Base-by-base conservation (phyloP, 92 coral and sea anemone genomes). In the Porites lobata region DNA sequence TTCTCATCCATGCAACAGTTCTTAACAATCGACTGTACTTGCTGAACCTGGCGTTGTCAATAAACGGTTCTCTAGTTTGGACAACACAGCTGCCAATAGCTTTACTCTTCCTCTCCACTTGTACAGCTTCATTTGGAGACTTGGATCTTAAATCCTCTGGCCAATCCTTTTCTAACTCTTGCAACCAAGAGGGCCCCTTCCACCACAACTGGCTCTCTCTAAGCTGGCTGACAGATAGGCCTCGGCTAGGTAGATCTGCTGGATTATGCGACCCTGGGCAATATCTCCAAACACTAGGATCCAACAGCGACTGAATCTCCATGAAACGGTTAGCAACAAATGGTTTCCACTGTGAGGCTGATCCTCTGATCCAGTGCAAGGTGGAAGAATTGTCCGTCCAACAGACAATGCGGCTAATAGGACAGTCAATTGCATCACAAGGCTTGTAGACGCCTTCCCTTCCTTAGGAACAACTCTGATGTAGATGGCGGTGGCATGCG, bases 401-500 rank as follows among this genome's bases (percentile, higher is more conserved):
- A 65, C 75, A 88, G 21, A 80, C 86, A 75, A 74, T 75, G 54
- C 51, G 73, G 51, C 63, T 21, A 21, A 21, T 21, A 21, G 22
- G 22, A 21, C 22, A 21, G 22, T 21, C 22, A 21, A 21, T 21
- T 21, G 22, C 22, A 21, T 21, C 22, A 90, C 90, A 58, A 86
- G 85, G 19, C 71, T 22, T 26, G 85, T 26, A 19, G 79, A 80
- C 14, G 51, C 47, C 12, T 38, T 63, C 10, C 90, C 90, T 9
- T 90, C 88, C 47, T 26, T 73, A 12, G 54, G 65, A 14, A 75
- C 29, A 56, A 80, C 86, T 90, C 94, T 20, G 26, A 90, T 83
- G 26, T 73, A 90, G 24, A 86, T 80, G 2, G 87, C 93, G 22
- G 87, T 73, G 53, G 87, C 93, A 86, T 90, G 81, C 9, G 84